Base-by-base conservation (phyloP, 2,888 invertebrate species). In the Troides aeacus region DNA sequence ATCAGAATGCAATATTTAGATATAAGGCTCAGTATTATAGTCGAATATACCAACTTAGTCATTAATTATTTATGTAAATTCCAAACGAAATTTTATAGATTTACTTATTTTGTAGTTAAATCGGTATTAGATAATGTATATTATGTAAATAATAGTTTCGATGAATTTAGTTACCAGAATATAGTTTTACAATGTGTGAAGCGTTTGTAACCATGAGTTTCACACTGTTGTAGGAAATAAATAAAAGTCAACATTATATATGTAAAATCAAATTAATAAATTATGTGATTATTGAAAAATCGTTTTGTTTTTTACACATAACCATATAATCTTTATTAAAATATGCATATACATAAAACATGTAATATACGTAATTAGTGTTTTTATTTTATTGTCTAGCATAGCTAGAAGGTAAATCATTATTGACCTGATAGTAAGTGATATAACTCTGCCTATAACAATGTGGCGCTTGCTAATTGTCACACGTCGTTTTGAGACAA, bases 1-100 rank as follows among this genome's bases (percentile, higher is more conserved):
- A 92, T 92, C 88, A 89, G 84, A 90, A 88, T 89, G 92, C 92
- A 92, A 92, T 92, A 92, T 92, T 83, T 91, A 92, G 89, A 75
- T 81, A 65, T 92, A 92, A 90, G 90, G 71, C 84, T 83, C 91
- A 92, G 91, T 92, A 92, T 92, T 80, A 85, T 89, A 89, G 87
- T 89, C 86, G 85, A 89, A 89, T 89, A 90, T 86, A 82, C 75
- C 74, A 65, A 59, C 36, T 67, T 85, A 89, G 86, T 79, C 75
- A 78, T 84, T 88, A 86, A 81, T 81, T 88, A 92, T 90, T 89
- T 90, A 90, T 88, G 81, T 87, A 88, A 88, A 88, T 87, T 85
- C 83, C 83, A 86, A 82, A 85, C 82, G 81, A 83, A 87, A 79
- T 81, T 86, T 85, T 89, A 87, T 88, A 61, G 60, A 67, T 39